A percentile compares a stretch with the other conserved stretches of the same genome.
Evolutionary conservation across 2,888 invertebrate genomes (phyloP).

Genomic region (Melanargia galathea): DNA sequence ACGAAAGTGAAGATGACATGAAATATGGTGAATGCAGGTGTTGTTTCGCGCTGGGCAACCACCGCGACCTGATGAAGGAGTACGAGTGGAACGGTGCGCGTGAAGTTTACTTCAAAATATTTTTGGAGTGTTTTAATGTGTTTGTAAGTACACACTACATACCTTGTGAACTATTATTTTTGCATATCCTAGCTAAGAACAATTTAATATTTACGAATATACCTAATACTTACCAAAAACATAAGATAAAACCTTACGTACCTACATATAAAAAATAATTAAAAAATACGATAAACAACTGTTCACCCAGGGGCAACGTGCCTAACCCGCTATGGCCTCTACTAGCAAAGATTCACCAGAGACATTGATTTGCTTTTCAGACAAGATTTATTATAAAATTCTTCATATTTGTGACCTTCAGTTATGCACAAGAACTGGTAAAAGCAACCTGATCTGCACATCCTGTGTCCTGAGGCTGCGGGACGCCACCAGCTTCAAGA

Average conservation of each 20-base stretch:
- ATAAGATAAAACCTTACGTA: too few species aligned
- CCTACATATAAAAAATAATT: too few species aligned
- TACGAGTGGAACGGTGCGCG: constrained; percentile 53
- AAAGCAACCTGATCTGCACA: constrained; percentile 56
- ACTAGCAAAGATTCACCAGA: too few species aligned
- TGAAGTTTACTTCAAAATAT: constrained; percentile 61
- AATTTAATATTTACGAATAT: too few species aligned
- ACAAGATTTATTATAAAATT: too few species aligned
- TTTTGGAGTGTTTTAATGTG: constrained; percentile 65
- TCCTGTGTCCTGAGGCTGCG: constrained; percentile 55
- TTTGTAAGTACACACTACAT: constrained; percentile 54
- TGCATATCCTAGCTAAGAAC: too few species aligned
- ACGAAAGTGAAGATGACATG: constrained; percentile 28
- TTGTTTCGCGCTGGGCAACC: constrained; percentile 58
- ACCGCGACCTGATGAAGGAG: constrained; percentile 58
- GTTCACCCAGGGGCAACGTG: too few species aligned
- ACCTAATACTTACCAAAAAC: background rate
- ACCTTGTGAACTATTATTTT: too few species aligned
- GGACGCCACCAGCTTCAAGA: constrained; percentile 59
- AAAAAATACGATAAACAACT: too few species aligned
- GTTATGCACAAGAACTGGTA: constrained; percentile 52
- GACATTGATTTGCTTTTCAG: too few species aligned
- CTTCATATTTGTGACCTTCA: too few species aligned
- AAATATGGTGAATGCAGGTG: constrained; percentile 62
- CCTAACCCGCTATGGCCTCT: too few species aligned